Conservation (phyloP, 2,797 vertebrate genomes). For the Pteropus rufus region DNA sequence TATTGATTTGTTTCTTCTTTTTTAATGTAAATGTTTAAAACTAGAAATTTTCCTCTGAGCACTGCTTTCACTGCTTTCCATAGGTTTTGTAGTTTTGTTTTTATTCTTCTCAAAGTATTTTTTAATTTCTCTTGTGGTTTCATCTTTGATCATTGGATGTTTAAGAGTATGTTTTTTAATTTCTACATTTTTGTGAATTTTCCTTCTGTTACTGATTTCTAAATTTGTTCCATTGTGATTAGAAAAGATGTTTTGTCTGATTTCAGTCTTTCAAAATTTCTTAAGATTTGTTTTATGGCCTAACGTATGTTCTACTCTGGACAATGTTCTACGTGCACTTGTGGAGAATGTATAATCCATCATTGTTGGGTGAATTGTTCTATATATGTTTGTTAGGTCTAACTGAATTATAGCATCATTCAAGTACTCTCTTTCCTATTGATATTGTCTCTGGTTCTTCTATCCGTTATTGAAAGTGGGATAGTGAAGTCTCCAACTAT, state of each 20-base stretch:
- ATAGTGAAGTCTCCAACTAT: not conserved
- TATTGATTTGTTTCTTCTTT: not conserved
- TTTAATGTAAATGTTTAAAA: not conserved
- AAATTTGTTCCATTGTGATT: not conserved
- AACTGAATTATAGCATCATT: not conserved
- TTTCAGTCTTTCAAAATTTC: not conserved
- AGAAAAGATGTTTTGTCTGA: not conserved
- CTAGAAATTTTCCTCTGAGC: no score
- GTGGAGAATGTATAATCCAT: not conserved
- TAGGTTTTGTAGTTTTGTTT: not conserved
- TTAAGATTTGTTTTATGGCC: not conserved
- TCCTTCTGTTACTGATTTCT: not conserved
- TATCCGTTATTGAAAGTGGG: not conserved
- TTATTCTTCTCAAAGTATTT: no score
- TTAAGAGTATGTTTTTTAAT: no score
- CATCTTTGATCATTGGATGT: not conserved
- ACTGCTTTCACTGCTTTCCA: not conserved
- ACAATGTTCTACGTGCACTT: not conserved
- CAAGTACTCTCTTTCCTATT: not conserved
- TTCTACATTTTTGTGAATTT: not conserved
- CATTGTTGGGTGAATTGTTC: not conserved
- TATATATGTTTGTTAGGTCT: not conserved
- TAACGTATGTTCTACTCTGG: not conserved
- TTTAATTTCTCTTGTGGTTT: no score
- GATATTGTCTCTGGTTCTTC: not conserved